Evolutionary conservation across 2,888 invertebrate species (phyloP).

Genomic region (Agrypnus murinus): DNA sequence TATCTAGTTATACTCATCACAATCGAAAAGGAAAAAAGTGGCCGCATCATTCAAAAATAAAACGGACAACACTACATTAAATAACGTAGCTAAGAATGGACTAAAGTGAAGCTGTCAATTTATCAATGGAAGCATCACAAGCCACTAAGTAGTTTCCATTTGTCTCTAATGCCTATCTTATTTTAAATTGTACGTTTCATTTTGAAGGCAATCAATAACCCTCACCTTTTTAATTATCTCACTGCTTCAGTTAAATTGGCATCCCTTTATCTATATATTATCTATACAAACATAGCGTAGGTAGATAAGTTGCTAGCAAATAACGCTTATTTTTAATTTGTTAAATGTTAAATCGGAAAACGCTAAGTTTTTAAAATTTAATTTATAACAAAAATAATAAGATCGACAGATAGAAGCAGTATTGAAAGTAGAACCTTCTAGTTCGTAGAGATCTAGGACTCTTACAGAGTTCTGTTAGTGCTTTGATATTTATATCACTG

Average conservation of each 20-base stretch:
- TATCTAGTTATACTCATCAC: constrained; percentile 10
- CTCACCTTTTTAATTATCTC: constrained; percentile 54
- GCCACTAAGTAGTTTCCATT: constrained; percentile 65
- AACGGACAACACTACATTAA: constrained; percentile 35
- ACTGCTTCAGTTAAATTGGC: constrained; percentile 1
- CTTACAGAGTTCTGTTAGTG: no score
- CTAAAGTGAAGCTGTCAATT: constrained; percentile 65
- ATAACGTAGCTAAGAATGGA: constrained; percentile 43
- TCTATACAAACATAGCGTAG: no score
- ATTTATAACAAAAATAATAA: no score
- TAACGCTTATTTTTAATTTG: no score
- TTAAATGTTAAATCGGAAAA: no score
- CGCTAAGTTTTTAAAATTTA: no score
- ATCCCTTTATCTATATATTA: background rate
- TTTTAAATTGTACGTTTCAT: constrained; percentile 60
- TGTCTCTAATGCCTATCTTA: constrained; percentile 60
- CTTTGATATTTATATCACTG: no score
- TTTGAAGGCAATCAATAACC: constrained; percentile 64
- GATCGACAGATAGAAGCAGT: no score
- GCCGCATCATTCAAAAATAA: constrained; percentile 45
- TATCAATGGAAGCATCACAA: constrained; percentile 64
- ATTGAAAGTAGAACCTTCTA: no score
- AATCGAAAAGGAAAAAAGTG: constrained; percentile 37
- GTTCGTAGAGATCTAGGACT: no score
- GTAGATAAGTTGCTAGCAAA: no score